phyloP scores from a whole-genome alignment of 2,797 vertebrate species.

The Lacerta agilis region DNA sequence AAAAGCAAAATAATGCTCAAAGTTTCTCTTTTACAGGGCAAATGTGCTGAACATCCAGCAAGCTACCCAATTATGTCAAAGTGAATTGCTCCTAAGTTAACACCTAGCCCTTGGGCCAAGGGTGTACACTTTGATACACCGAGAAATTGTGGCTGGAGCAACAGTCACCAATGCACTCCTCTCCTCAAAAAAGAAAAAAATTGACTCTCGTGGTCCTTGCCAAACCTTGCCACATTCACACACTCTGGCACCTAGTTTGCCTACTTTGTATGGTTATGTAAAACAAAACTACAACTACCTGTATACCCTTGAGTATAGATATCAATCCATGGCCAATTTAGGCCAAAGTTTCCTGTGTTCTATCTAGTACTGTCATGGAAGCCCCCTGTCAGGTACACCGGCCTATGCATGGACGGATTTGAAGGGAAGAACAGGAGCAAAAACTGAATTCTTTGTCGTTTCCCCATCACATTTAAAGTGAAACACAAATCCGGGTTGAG shows the following conservation, averaged over 20 bases:
- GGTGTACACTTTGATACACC: not conserved
- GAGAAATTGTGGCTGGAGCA: not conserved
- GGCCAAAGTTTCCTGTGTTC: not conserved
- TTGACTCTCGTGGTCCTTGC: not conserved
- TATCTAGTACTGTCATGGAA: not conserved
- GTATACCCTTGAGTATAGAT: not conserved
- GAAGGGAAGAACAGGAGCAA: not conserved
- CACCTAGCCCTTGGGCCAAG: not conserved
- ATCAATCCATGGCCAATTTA: not conserved
- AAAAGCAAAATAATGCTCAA: not conserved
- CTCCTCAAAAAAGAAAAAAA: not conserved
- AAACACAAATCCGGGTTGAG: no score
- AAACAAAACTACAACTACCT: not conserved
- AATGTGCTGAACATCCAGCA: not conserved
- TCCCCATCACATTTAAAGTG: not conserved
- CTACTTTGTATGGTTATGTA: not conserved
- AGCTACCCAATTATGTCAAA: not conserved
- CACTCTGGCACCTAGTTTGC: no score
- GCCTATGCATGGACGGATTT: not conserved
- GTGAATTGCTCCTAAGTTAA: not conserved
- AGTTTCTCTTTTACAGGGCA: not conserved
- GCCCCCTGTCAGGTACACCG: no score
- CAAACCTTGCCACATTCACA: not conserved
- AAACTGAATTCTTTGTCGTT: not conserved
- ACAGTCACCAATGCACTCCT: no score